Evolutionary conservation across 2,797 vertebrate genomes (phyloP).

Genomic region (Eulemur albifrons): DNA sequence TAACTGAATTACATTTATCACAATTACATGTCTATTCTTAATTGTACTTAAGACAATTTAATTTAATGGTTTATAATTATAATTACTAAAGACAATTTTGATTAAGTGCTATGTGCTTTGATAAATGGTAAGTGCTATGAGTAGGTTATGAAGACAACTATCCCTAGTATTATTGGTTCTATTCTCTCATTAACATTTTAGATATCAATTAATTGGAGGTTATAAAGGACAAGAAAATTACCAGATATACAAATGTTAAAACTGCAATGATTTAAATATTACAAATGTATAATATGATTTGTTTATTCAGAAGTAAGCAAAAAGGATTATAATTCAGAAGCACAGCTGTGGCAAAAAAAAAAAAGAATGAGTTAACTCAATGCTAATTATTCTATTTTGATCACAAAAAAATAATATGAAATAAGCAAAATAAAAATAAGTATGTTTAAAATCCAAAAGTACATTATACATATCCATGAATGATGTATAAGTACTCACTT

Average conservation of each 20-base stretch:
- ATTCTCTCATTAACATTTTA: background rate
- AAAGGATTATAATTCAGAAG: background rate
- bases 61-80: conserved; percentile 15
- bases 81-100: conserved; percentile 12
- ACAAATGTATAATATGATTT: background rate
- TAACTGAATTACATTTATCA: conserved; percentile 37
- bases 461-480: background rate
- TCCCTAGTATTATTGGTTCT: background rate
- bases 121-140: background rate
- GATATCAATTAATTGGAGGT: background rate
- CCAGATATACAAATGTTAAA: background rate
- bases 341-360: background rate
- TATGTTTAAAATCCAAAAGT: background rate
- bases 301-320: background rate
- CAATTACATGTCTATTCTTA: background rate
- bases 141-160: background rate
- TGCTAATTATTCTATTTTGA: conserved; percentile 35
- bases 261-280: conserved; percentile 41
- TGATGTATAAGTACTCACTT: background rate
- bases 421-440: conserved; percentile 21
- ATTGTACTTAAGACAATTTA: conserved; percentile 24
- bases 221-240: background rate
- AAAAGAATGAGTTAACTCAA: background rate
- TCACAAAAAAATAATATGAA: conserved; percentile 1
- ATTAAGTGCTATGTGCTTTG: background rate